Evolutionary conservation across 1,140 invertebrate species (phyloP).

Genomic region (Proctacanthus coquilletti): DNA sequence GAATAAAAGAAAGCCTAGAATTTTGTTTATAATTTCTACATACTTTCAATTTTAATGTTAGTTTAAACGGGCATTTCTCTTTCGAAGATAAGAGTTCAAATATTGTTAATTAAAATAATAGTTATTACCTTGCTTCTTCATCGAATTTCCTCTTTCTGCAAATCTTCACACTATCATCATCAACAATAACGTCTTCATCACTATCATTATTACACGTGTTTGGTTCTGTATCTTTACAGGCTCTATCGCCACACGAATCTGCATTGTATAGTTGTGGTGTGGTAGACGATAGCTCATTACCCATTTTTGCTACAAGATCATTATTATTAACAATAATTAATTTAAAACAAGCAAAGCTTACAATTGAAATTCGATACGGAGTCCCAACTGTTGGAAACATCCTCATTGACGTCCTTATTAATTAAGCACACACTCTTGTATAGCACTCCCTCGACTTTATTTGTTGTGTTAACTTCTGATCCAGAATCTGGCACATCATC

Average conservation of each 20-base stretch:
- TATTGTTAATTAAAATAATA: no score
- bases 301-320: conserved; percentile 21
- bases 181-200: conserved; percentile 28
- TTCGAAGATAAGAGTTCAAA: no score
- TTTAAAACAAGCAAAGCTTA: neutral
- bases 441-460: conserved; percentile 24
- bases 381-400: conserved; percentile 4
- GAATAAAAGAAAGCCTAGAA: no score
- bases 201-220: conserved; percentile 27
- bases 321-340: conserved; percentile 1
- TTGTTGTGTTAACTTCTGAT: conserved; percentile 13
- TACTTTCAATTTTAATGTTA: no score
- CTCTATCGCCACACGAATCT: conserved; percentile 24
- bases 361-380: conserved; percentile 2
- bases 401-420: conserved; percentile 16
- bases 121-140: no score
- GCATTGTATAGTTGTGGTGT: conserved; percentile 29
- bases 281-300: conserved; percentile 28
- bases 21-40: no score
- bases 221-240: no score
- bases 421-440: conserved; percentile 26
- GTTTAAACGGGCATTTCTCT: no score
- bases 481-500: conserved; percentile 28
- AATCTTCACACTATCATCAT: conserved; percentile 18
- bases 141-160: no score